phyloP scores from a whole-genome alignment of 2,797 vertebrate species.

The Pogonophryne albipinna region DNA sequence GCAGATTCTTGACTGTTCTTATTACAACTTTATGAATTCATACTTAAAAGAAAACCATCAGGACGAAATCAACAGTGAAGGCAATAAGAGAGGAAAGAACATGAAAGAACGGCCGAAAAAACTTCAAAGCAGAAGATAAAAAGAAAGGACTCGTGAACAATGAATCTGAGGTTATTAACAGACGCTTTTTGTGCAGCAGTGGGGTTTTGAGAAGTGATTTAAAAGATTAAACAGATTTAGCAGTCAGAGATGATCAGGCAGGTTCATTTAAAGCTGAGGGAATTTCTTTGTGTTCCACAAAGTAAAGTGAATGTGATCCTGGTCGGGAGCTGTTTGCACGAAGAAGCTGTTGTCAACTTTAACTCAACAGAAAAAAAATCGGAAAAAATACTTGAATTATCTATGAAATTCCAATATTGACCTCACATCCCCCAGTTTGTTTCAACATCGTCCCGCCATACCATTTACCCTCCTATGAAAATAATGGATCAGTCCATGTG shows the following conservation, averaged over 20 bases:
- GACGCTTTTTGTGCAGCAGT: constrained; percentile 5
- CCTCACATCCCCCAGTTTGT: too few species aligned
- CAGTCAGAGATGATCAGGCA: not conserved
- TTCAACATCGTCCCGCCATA: too few species aligned
- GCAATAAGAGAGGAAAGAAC: not conserved
- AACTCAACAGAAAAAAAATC: too few species aligned
- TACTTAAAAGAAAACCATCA: constrained; percentile 3
- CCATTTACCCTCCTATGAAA: too few species aligned
- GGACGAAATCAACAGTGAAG: constrained; percentile 4
- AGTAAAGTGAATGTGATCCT: not conserved
- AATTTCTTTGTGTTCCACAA: not conserved
- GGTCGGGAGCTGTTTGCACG: not conserved
- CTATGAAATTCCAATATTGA: too few species aligned
- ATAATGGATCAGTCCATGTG: too few species aligned
- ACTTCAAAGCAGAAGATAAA: constrained; percentile 39
- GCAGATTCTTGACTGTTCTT: not conserved
- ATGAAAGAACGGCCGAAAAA: not conserved
- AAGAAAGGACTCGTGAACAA: not conserved
- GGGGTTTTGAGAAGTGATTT: constrained; percentile 20
- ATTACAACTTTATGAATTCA: constrained; percentile 2
- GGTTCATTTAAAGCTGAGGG: constrained; percentile 30
- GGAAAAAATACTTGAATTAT: too few species aligned
- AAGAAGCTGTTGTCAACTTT: not conserved
- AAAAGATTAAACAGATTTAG: constrained; percentile 30
- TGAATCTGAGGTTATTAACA: constrained; percentile 33